Percentiles rank a stretch among this genome's conserved stretches.
Conservation (phyloP, 1,140 invertebrate species). For the Drepana arcuata region DNA sequence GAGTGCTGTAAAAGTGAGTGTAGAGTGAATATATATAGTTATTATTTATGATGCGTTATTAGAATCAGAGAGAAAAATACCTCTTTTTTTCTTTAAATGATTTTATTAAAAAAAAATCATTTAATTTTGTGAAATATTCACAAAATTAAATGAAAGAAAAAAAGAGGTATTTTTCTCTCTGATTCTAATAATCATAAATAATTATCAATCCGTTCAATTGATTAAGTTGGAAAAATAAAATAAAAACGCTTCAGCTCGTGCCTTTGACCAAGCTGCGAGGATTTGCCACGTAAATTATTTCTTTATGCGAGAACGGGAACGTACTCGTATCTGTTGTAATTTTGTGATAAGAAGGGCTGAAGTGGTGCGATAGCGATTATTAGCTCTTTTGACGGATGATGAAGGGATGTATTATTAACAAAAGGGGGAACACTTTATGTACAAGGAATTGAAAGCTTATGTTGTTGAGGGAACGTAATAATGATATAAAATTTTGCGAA, state of each 20-base stretch:
- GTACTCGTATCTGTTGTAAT: conserved; percentile 51
- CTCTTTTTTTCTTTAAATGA: conserved; percentile 2
- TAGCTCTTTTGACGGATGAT: conserved; percentile 17
- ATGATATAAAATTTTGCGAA: too few relatives aligned
- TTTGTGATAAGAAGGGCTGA: conserved; percentile 45
- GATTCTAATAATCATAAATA: background rate
- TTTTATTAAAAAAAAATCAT: background rate
- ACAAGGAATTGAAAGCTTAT: too few relatives aligned
- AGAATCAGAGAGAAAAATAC: background rate
- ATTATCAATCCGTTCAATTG: background rate
- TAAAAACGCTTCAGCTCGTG: conserved; percentile 14
- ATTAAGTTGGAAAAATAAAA: background rate
- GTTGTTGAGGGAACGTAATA: too few relatives aligned
- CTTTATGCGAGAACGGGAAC: conserved; percentile 57
- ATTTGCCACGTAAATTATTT: conserved; percentile 64
- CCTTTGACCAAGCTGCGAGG: conserved; percentile 17
- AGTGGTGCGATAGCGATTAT: conserved; percentile 29
- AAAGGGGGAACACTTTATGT: too few relatives aligned
- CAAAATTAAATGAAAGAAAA: background rate
- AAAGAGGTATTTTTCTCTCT: background rate
- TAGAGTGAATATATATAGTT: too few relatives aligned
- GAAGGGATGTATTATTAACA: too few relatives aligned
- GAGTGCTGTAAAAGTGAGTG: too few relatives aligned
- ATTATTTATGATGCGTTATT: too few relatives aligned
- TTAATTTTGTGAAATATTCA: background rate